phyloP scores from a whole-genome alignment of 2,888 invertebrate genomes.

The Xanthorhoe designata region DNA sequence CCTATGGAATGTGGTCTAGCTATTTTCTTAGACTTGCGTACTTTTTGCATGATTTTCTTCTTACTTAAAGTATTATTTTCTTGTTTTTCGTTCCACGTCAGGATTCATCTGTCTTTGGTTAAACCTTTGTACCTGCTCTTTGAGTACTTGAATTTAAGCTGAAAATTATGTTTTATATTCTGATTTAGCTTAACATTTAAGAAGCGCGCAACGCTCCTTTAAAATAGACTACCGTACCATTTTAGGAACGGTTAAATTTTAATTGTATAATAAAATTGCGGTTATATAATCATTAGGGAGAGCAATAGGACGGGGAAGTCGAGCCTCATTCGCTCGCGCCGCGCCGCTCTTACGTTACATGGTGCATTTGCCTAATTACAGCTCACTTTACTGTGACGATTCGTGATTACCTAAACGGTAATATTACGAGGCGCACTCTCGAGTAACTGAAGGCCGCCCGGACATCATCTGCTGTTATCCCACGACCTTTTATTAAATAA shows the following conservation, averaged over 20 bases:
- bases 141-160: slow-evolving; percentile 39
- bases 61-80: not conserved
- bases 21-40: slow-evolving; percentile 2
- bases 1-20: slow-evolving; percentile 49
- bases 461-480: slow-evolving; percentile 56
- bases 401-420: slow-evolving; percentile 75
- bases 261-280: slow-evolving; percentile 82
- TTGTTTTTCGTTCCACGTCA: slow-evolving; percentile 38
- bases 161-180: slow-evolving; percentile 51
- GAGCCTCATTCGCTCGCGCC: slow-evolving; percentile 50
- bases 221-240: slow-evolving; percentile 74
- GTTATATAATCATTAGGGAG: slow-evolving; percentile 81
- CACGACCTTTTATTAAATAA: slow-evolving; percentile 61
- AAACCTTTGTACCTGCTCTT: slow-evolving; percentile 45
- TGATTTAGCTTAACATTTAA: slow-evolving; percentile 64
- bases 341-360: slow-evolving; percentile 68
- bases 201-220: slow-evolving; percentile 67
- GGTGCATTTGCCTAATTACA: slow-evolving; percentile 83
- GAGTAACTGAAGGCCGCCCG: slow-evolving; percentile 59
- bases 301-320: slow-evolving; percentile 67
- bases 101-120: slow-evolving; percentile 57
- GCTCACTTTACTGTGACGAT: slow-evolving; percentile 78
- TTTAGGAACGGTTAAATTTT: slow-evolving; percentile 83
- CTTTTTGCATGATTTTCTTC: not conserved
- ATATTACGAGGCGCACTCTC: slow-evolving; percentile 63